Percentiles rank a stretch among this genome's conserved stretches.
These are phyloP conservation scores for Alectoris magna DNA, from an alignment of 2,797 vertebrate species.

Conservation along the genomic window DNA sequence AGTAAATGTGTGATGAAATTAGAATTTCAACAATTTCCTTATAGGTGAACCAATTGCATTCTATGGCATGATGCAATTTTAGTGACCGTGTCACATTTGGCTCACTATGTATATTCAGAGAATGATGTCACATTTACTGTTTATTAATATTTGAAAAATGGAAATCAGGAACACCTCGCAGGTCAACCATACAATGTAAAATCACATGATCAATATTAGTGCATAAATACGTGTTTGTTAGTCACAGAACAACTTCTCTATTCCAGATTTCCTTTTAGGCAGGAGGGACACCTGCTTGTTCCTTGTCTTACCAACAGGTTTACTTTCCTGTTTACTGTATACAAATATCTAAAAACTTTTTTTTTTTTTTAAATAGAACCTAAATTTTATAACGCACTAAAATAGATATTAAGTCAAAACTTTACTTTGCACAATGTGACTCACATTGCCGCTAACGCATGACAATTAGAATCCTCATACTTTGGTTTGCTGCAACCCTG, in stretches of 20 bases:
- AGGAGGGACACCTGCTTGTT: background rate
- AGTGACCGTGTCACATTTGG: background rate
- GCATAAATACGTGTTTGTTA: rapidly evolving
- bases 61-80: background rate
- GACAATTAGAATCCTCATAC: background rate
- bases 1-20: background rate
- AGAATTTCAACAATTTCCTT: constrained; percentile 16
- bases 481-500: background rate
- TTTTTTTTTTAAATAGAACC: background rate
- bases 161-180: background rate
- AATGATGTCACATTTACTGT: background rate
- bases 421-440: background rate
- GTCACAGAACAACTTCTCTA: background rate
- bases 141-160: background rate
- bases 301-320: background rate
- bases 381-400: background rate
- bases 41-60: background rate
- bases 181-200: background rate
- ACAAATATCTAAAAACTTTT: background rate
- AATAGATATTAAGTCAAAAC: background rate
- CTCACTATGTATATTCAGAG: background rate
- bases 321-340: background rate
- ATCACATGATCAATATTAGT: background rate
- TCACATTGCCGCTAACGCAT: background rate
- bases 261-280: background rate